phyloP scores from a whole-genome alignment of 2,888 invertebrate species.

The Teleogryllus oceanicus region DNA sequence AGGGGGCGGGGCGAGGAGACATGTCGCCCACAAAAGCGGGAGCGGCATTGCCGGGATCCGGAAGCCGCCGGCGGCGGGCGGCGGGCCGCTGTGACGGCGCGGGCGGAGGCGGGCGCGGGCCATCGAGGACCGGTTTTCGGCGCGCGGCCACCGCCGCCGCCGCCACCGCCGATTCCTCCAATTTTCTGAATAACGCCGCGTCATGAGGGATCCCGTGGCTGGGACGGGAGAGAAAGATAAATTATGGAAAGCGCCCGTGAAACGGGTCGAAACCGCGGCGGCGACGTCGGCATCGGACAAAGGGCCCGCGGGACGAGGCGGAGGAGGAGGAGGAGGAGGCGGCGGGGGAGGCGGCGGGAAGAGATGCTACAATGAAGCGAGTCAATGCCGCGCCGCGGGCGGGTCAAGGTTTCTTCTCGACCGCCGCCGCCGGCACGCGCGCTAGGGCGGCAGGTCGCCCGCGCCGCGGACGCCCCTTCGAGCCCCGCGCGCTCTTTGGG shows the following conservation, averaged over 20 bases:
- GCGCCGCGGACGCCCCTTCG: too few relatives aligned
- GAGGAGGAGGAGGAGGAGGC: neutral
- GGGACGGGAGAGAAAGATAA: neutral
- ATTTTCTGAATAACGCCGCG: conserved; percentile 1
- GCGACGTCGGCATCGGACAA: neutral
- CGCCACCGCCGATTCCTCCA: conserved; percentile 3
- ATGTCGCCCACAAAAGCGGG: neutral
- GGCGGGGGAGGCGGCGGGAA: neutral
- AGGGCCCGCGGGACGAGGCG: neutral
- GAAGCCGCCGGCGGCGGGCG: neutral
- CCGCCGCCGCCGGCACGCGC: too few relatives aligned
- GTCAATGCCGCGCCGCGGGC: neutral
- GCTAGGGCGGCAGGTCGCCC: too few relatives aligned
- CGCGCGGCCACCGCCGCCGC: neutral
- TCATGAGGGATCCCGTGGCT: neutral
- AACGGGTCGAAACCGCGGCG: neutral
- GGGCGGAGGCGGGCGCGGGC: neutral
- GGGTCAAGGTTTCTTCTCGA: neutral
- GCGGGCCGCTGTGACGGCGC: neutral
- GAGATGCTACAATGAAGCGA: conserved; percentile 1
- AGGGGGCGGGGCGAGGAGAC: neutral
- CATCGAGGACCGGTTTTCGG: neutral
- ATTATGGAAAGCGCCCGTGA: neutral
- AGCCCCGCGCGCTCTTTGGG: too few relatives aligned
- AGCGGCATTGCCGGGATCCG: neutral